phyloP scores from a whole-genome alignment of 2,888 invertebrate genomes.

The Pyrochroa serraticornis region DNA sequence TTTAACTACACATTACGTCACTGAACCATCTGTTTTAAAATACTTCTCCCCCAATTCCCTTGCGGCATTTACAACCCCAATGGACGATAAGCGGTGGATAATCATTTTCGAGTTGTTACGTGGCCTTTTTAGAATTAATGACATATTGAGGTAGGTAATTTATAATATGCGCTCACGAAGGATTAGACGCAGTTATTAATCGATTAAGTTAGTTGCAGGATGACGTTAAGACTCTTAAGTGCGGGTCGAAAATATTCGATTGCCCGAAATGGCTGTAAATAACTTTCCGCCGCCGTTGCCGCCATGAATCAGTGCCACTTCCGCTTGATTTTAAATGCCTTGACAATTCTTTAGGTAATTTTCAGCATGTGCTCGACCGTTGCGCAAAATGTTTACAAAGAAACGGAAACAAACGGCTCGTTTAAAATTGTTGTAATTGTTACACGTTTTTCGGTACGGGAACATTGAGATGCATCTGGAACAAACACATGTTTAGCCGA shows the following conservation, averaged over 20 bases:
- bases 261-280: too few species aligned
- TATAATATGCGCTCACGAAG: not conserved
- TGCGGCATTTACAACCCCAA: conserved; percentile 31
- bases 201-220: too few species aligned
- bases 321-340: too few species aligned
- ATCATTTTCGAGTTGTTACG: conserved; percentile 39
- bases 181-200: too few species aligned
- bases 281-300: too few species aligned
- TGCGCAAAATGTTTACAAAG: conserved; percentile 23
- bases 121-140: conserved; percentile 24
- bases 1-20: conserved; percentile 36
- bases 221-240: too few species aligned
- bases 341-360: too few species aligned
- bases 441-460: conserved; percentile 26
- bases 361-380: conserved; percentile 7
- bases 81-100: conserved; percentile 31
- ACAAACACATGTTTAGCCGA: conserved; percentile 33
- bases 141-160: not conserved
- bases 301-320: not conserved
- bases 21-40: conserved; percentile 37
- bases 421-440: conserved; percentile 34
- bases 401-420: conserved; percentile 40
- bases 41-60: conserved; percentile 26
- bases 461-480: conserved; percentile 42
- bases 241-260: too few species aligned